These are phyloP conservation scores for Centropyge bicolor DNA, from an alignment of 2,797 vertebrate species.

Conservation along the genomic window DNA sequence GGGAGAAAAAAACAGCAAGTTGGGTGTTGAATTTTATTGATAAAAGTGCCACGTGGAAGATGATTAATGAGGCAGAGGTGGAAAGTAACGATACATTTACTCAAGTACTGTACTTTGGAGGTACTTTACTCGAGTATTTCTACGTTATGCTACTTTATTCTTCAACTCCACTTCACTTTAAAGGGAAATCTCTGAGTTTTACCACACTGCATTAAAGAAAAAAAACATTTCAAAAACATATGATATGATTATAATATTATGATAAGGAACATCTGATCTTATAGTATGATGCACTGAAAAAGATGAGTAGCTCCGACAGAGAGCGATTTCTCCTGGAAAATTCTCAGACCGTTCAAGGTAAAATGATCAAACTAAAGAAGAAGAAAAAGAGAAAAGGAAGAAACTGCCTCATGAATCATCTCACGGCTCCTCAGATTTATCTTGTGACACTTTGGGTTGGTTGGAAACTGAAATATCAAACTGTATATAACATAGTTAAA, in stretches of 20 bases:
- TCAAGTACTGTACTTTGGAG: not conserved
- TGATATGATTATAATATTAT: not conserved
- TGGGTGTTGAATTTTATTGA: slow-evolving; percentile 22
- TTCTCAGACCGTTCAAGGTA: not conserved
- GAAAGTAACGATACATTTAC: slow-evolving; percentile 6
- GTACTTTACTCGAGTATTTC: not conserved
- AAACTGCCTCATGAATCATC: not conserved
- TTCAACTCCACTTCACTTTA: not conserved
- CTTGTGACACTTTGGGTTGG: not conserved
- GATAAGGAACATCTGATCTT: too few species aligned
- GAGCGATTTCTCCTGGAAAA: not conserved
- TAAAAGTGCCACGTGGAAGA: slow-evolving; percentile 16
- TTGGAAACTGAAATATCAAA: not conserved
- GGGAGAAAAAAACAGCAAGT: slow-evolving; percentile 35
- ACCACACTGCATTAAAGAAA: not conserved
- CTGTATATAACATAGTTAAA: not conserved
- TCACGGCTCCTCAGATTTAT: not conserved
- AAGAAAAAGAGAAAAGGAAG: not conserved
- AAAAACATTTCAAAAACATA: not conserved
- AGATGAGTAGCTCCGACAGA: not conserved
- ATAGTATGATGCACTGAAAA: not conserved
- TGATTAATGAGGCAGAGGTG: slow-evolving; percentile 4
- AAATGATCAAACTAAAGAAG: not conserved
- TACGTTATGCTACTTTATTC: not conserved
- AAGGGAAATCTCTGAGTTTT: not conserved